Conservation (phyloP, 2,888 invertebrate genomes). For the Andrena flavipes region DNA sequence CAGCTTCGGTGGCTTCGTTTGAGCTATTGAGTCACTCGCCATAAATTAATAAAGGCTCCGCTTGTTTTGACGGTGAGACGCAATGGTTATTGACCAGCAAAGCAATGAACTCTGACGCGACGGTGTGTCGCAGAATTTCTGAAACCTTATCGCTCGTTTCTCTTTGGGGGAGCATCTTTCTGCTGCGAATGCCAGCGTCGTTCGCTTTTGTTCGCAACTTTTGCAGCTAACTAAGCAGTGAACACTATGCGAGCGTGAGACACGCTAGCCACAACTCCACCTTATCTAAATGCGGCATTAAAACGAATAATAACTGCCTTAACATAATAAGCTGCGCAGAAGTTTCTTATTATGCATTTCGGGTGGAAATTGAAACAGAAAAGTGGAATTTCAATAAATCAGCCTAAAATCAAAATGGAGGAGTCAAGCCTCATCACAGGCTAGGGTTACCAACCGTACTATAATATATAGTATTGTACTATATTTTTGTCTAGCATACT, state of each 20-base stretch:
- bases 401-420: no score
- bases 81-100: conserved; percentile 72
- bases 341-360: no score
- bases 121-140: conserved; percentile 55
- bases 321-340: background rate
- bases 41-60: conserved; percentile 66
- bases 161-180: background rate
- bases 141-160: conserved; percentile 36
- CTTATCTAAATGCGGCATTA: background rate
- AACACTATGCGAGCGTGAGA: background rate
- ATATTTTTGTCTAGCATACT: no score
- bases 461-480: no score
- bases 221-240: conserved; percentile 8
- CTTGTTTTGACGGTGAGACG: conserved; percentile 73
- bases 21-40: conserved; percentile 69
- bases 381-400: no score
- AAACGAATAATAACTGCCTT: background rate
- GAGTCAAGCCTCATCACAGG: no score
- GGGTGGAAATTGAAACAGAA: no score
- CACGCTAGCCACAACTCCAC: background rate
- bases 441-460: no score
- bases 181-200: background rate
- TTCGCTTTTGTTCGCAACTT: conserved; percentile 20
- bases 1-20: conserved; percentile 48
- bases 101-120: conserved; percentile 58